phyloP scores from a whole-genome alignment of 1,140 invertebrate species.

The Conus betulinus region DNA sequence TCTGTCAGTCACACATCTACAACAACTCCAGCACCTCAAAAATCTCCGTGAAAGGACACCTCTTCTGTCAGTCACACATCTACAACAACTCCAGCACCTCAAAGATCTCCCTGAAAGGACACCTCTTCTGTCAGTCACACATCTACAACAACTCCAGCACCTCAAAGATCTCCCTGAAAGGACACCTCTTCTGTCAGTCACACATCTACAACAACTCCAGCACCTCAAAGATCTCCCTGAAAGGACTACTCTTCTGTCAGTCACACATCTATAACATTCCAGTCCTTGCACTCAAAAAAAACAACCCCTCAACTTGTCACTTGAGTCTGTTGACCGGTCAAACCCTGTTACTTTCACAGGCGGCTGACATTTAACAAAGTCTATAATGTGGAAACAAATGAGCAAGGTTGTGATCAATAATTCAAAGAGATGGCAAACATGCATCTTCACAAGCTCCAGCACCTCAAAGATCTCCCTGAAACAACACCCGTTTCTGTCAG shows the following conservation, averaged over 20 bases:
- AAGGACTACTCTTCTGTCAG: neutral
- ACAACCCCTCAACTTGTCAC: no score
- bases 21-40: conserved; percentile 87
- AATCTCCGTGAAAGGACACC: conserved; percentile 66
- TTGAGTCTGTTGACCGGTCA: no score
- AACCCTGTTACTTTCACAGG: no score
- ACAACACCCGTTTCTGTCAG: neutral
- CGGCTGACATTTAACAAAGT: no score
- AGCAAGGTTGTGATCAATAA: no score
- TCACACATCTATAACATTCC: conserved; percentile 83
- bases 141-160: conserved; percentile 92
- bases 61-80: conserved; percentile 77
- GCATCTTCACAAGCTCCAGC: conserved; percentile 93
- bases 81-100: conserved; percentile 90
- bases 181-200: neutral
- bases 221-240: conserved; percentile 78
- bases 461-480: conserved; percentile 78
- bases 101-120: conserved; percentile 73
- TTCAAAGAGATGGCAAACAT: neutral
- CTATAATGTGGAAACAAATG: no score
- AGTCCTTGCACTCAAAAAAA: no score
- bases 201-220: conserved; percentile 93
- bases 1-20: conserved; percentile 79
- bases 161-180: conserved; percentile 74
- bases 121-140: neutral